phyloP scores from a whole-genome alignment of 2,888 invertebrate species.

The Rhingia rostrata region DNA sequence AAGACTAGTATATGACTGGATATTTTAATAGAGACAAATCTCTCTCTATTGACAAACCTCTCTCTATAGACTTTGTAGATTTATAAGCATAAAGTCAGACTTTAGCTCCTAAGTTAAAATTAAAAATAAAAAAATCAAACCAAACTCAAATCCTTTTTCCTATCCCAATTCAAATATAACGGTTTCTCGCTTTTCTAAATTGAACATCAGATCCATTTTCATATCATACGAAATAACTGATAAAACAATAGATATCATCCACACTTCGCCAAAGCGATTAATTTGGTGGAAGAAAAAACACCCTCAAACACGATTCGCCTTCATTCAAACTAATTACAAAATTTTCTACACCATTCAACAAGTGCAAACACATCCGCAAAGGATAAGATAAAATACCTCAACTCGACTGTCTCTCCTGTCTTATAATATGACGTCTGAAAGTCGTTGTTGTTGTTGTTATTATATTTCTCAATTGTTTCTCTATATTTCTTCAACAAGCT shows the following conservation, averaged over 20 bases:
- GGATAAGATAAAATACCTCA: slow-evolving; percentile 66
- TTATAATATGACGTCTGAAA: slow-evolving; percentile 44
- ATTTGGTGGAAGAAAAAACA: background rate
- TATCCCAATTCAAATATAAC: slow-evolving; percentile 2
- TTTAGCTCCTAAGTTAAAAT: too few species aligned
- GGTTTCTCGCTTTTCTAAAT: background rate
- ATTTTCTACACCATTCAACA: slow-evolving; percentile 62
- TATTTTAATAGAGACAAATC: too few species aligned
- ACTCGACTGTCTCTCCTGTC: slow-evolving; percentile 8
- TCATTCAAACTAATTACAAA: slow-evolving; percentile 57
- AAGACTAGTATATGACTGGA: too few species aligned
- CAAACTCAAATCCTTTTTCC: background rate
- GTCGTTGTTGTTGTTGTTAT: slow-evolving; percentile 3
- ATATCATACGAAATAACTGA: slow-evolving; percentile 6
- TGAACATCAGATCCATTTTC: background rate
- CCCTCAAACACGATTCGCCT: slow-evolving; percentile 11
- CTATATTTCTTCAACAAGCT: slow-evolving; percentile 40
- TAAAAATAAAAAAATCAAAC: too few species aligned
- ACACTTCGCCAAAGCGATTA: slow-evolving; percentile 8
- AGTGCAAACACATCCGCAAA: slow-evolving; percentile 68
- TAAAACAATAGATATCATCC: slow-evolving; percentile 31
- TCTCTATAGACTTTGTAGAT: too few species aligned
- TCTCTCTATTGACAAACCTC: too few species aligned
- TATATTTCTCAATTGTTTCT: background rate
- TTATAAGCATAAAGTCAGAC: too few species aligned